A percentile compares a stretch with the other conserved stretches of the same genome.
phyloP scores from a whole-genome alignment of 1,140 invertebrate species.

The Tetramorium alpestre region DNA sequence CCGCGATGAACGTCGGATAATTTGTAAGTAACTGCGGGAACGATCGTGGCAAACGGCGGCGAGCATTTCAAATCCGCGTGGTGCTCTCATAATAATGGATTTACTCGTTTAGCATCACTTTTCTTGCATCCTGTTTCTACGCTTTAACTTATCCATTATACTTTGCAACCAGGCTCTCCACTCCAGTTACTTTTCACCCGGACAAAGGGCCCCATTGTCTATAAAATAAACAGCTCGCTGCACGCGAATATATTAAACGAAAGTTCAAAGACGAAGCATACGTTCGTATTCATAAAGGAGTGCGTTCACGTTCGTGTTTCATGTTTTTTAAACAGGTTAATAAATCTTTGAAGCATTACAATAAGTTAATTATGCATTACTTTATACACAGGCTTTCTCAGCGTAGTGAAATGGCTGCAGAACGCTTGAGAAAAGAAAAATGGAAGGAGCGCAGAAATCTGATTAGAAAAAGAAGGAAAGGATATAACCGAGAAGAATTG shows the following conservation, averaged over 20 bases:
- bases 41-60: slow-evolving; percentile 15
- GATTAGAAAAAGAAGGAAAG: neutral
- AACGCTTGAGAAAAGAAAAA: neutral
- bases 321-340: slow-evolving; percentile 19
- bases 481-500: neutral
- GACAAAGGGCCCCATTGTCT: neutral
- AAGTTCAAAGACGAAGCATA: neutral
- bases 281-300: neutral
- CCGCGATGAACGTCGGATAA: slow-evolving; percentile 45
- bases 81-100: slow-evolving; percentile 32
- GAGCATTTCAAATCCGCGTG: slow-evolving; percentile 11
- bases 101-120: slow-evolving; percentile 13
- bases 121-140: neutral
- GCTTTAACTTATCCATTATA: slow-evolving; percentile 16
- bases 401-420: neutral
- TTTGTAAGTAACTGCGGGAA: slow-evolving; percentile 21
- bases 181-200: neutral
- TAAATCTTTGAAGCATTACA: neutral
- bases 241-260: neutral
- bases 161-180: neutral
- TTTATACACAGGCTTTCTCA: neutral
- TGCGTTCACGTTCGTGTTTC: neutral
- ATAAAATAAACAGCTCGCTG: neutral
- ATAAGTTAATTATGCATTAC: slow-evolving; percentile 8
- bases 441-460: neutral